Conservation (phyloP, 2,797 vertebrate species). For the Anisognathus igniventris region DNA sequence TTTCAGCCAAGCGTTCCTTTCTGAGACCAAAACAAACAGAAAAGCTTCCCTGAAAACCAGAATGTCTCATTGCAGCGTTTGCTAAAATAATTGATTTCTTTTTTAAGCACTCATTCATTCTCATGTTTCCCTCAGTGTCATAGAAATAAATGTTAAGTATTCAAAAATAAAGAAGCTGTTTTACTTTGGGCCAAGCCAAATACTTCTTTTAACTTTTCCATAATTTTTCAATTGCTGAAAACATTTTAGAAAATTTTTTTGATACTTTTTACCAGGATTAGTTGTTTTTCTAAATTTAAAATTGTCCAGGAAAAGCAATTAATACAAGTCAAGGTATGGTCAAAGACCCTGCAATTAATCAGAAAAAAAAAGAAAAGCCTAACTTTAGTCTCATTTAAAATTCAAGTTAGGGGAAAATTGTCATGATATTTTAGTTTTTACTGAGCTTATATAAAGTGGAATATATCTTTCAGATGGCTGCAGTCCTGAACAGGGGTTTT, state of each 20-base stretch:
- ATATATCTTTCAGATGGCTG: background rate
- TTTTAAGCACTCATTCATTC: background rate
- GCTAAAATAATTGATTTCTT: background rate
- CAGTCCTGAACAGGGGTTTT: background rate
- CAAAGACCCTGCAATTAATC: background rate
- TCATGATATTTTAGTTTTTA: background rate
- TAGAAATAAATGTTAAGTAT: background rate
- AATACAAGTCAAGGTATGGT: background rate
- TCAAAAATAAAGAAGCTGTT: background rate
- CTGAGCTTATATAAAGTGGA: background rate
- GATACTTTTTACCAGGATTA: background rate
- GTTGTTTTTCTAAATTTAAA: background rate
- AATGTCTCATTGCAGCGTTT: background rate
- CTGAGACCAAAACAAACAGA: constrained; percentile 42
- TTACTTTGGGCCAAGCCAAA: background rate
- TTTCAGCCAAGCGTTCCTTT: constrained; percentile 18
- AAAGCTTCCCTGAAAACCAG: background rate
- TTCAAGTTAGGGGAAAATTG: background rate
- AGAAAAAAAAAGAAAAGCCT: background rate
- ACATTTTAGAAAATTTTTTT: fast-evolving
- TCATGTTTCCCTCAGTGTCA: background rate
- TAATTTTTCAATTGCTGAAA: background rate
- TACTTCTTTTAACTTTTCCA: background rate
- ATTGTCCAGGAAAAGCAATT: background rate
- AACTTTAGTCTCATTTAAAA: background rate